These are phyloP conservation scores for Eclectus roratus DNA, from an alignment of 2,113 vertebrate species.

Conservation along the genomic window DNA sequence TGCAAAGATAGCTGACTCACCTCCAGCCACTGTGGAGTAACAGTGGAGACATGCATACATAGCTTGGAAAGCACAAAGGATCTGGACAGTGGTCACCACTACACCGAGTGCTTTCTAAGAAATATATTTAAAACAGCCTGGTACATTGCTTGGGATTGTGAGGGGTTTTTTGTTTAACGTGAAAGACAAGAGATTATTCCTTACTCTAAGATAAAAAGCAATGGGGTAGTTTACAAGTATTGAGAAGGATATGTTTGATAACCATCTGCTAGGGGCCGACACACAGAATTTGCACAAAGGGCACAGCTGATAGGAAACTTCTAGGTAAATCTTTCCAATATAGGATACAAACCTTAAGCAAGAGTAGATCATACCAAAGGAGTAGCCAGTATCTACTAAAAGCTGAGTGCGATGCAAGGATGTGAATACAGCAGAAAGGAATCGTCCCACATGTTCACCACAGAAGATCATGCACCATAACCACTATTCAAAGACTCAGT, in stretches of 20 bases:
- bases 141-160: rapidly evolving
- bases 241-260: not conserved
- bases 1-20: not conserved
- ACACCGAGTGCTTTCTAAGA: not conserved
- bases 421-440: not conserved
- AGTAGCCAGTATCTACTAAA: not conserved
- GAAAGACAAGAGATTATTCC: not conserved
- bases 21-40: not conserved
- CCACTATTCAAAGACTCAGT: not conserved
- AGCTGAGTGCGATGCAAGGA: not conserved
- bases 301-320: not conserved
- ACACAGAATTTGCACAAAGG: not conserved
- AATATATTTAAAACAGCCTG: not conserved
- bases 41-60: not conserved
- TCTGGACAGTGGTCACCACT: not conserved
- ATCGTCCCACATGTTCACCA: not conserved
- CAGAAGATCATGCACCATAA: not conserved
- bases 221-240: not conserved
- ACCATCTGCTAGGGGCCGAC: not conserved
- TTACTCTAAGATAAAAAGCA: not conserved
- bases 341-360: not conserved
- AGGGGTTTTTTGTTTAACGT: not conserved
- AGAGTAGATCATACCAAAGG: not conserved
- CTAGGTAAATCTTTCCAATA: not conserved
- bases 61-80: not conserved